These are phyloP conservation scores for Lysandra bellargus DNA, from an alignment of 2,888 invertebrate species.

Conservation along the genomic window DNA sequence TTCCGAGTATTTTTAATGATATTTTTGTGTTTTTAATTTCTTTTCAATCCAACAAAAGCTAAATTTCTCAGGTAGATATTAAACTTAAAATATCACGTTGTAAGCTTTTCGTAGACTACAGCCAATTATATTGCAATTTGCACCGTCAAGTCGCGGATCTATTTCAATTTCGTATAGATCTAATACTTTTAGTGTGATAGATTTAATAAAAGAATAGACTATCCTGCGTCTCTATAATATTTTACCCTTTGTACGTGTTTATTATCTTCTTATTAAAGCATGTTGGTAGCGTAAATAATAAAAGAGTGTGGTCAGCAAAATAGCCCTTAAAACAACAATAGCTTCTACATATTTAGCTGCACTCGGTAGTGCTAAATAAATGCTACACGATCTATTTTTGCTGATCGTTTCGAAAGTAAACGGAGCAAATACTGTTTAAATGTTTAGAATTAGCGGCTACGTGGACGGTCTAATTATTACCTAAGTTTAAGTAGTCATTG, in stretches of 20 bases:
- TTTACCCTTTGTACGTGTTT: not conserved
- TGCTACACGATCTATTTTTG: conserved; percentile 2
- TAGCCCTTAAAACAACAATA: not conserved
- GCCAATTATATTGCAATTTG: no score
- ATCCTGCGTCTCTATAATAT: not conserved
- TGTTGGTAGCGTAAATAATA: not conserved
- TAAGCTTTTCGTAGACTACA: no score
- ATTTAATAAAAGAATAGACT: not conserved
- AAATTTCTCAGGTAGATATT: no score
- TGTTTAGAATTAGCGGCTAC: not conserved
- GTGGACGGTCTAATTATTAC: not conserved
- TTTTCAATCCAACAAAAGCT: no score
- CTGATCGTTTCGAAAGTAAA: not conserved
- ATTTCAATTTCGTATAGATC: not conserved
- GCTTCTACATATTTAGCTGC: not conserved
- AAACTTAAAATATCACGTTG: no score
- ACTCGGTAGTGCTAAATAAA: not conserved
- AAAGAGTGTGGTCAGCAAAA: not conserved
- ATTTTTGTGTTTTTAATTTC: not conserved
- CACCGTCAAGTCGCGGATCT: not conserved
- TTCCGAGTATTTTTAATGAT: not conserved
- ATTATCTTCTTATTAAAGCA: not conserved
- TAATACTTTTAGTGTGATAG: not conserved
- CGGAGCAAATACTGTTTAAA: not conserved
- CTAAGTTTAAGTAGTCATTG: not conserved